Conservation (phyloP, 2,888 invertebrate genomes). For the Crocallis elinguaria region DNA sequence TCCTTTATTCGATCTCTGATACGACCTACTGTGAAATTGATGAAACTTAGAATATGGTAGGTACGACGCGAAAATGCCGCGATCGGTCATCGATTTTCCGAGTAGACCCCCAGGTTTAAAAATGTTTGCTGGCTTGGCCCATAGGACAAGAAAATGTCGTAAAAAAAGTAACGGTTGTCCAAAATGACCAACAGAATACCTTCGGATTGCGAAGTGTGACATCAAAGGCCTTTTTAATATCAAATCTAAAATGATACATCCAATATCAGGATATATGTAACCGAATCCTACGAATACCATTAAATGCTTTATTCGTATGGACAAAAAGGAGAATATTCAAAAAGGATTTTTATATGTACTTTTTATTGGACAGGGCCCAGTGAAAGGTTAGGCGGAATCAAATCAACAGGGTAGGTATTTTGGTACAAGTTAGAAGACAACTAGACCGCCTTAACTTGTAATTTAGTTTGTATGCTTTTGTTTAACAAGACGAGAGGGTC, state of each 20-base stretch:
- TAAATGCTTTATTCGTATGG: constrained; percentile 35
- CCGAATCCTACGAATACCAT: not conserved
- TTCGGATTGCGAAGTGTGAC: not conserved
- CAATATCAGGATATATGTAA: not conserved
- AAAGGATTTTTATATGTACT: constrained; percentile 38
- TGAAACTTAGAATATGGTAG: no score
- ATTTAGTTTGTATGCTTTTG: no score
- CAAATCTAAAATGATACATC: not conserved
- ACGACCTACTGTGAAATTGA: no score
- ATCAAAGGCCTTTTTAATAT: not conserved
- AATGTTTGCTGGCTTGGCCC: no score
- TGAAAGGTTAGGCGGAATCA: constrained; percentile 35
- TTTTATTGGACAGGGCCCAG: constrained; percentile 38
- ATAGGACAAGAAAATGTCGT: no score
- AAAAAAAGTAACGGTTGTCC: not conserved
- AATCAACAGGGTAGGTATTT: constrained; percentile 32
- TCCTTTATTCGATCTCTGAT: no score
- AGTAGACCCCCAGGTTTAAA: no score
- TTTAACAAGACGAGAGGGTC: no score
- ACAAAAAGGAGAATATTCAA: constrained; percentile 40
- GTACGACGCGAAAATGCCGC: no score
- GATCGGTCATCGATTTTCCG: no score
- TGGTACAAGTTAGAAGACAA: constrained; percentile 7
- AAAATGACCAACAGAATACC: not conserved
- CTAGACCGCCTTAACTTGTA: not conserved